Evolutionary conservation across 2,888 invertebrate genomes (phyloP).

Genomic region (Drosophila barbarae): DNA sequence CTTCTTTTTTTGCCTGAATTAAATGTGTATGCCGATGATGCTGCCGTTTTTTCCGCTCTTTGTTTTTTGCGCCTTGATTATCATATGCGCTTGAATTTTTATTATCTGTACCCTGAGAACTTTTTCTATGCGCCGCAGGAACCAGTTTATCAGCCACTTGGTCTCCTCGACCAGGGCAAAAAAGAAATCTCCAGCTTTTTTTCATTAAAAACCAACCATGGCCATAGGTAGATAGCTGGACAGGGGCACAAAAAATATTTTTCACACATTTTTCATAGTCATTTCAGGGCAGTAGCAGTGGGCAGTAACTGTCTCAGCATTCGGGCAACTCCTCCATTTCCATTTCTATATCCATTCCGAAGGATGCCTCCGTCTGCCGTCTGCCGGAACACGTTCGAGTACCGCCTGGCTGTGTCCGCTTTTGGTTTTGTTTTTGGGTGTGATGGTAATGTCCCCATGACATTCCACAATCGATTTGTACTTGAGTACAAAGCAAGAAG

Average conservation of each 20-base stretch:
- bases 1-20: constrained; percentile 68
- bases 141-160: constrained; percentile 71
- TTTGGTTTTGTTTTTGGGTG: constrained; percentile 23
- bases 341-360: constrained; percentile 4
- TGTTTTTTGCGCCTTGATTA: constrained; percentile 69
- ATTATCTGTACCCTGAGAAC: constrained; percentile 80
- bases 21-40: constrained; percentile 59
- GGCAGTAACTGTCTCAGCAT: constrained; percentile 68
- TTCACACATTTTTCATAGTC: constrained; percentile 79
- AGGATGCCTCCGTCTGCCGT: constrained; percentile 5
- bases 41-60: constrained; percentile 47
- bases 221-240: constrained; percentile 53
- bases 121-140: constrained; percentile 74
- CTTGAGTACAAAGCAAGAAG: constrained; percentile 59
- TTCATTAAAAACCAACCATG: constrained; percentile 59
- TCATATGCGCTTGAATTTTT: constrained; percentile 76
- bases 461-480: constrained; percentile 49
- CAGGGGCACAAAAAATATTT: constrained; percentile 69
- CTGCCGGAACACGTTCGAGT: constrained; percentile 57
- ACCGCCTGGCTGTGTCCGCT: constrained; percentile 40
- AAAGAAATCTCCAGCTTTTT: constrained; percentile 50
- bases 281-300: constrained; percentile 62
- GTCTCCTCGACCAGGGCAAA: constrained; percentile 66
- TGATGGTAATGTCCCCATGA: constrained; percentile 11
- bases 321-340: constrained; percentile 72